Evolutionary conservation across 2,797 vertebrate species (phyloP), one percentile per base, ranked within the genome.

Genomic region (Buphagus erythrorhynchus): DNA sequence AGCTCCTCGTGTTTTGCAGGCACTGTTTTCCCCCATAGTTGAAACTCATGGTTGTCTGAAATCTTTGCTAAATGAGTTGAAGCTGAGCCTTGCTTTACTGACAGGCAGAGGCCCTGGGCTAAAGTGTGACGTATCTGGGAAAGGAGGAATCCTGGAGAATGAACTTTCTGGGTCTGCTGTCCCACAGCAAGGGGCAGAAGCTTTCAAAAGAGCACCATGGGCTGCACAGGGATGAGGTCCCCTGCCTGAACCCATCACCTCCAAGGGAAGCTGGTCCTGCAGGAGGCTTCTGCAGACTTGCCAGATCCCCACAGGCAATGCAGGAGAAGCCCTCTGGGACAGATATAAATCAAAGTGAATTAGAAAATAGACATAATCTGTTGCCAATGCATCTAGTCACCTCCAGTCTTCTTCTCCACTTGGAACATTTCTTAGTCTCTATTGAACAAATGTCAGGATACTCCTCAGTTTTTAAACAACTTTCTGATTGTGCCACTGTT

Each of bases 321-420:
- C 22, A 72, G 62, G 43, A 92, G 46, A 80, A 95, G 59, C 18
- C 19, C 21, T 46, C 35, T 57, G 77, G 26, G 66, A 16, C 62
- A 67, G 33, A 58, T 61, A 40, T 10, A 89, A 75, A 82, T 43
- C 67, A 71, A 63, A 83, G 25, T 19, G 66, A 45, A 75, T 90
- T 67, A 81, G 46, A 40, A 38, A 87, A 75, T 16, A 62, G 36
- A 24, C 54, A 66, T 10, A 67, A 10, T 29, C 36, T 46, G 10
- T 87, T 0, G 0, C 25, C 67, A 65, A 9, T 2, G 11, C 28
- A 77, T 16, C 20, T 31, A 17, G 31, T 72, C 36, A 66, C 33
- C 48, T 74, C 40, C 54, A 29, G 61, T 71, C n/a, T 61, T 71
- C n/a, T 61, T 69, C 42, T 59, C 38, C 2, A 0, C 31, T 54